Percentiles rank a stretch among this genome's conserved stretches.
Evolutionary conservation across 2,797 vertebrate genomes (phyloP).

Genomic region (Sebastes cheni): DNA sequence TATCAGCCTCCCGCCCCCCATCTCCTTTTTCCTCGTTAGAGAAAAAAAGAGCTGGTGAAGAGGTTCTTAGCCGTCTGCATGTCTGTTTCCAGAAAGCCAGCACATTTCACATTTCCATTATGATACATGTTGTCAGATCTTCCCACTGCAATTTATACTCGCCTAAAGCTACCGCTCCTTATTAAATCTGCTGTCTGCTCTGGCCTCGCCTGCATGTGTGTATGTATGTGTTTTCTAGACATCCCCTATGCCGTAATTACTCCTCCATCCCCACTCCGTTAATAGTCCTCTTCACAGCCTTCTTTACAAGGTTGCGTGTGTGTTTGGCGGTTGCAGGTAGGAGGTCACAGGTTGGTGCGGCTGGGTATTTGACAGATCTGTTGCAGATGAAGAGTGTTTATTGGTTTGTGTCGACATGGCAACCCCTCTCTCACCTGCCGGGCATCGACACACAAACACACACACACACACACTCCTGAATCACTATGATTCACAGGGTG

Average conservation of each 20-base stretch:
- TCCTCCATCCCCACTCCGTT: slow-evolving; percentile 37
- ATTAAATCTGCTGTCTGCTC: slow-evolving; percentile 68
- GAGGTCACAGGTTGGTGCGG: slow-evolving; percentile 41
- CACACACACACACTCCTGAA: slow-evolving; percentile 28
- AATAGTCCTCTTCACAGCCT: slow-evolving; percentile 50
- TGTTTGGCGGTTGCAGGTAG: slow-evolving; percentile 47
- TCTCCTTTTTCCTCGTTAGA: slow-evolving; percentile 65
- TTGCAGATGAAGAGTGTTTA: slow-evolving; percentile 71
- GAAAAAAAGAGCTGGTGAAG: slow-evolving; percentile 60
- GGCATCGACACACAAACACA: slow-evolving; percentile 20
- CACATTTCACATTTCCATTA: slow-evolving; percentile 74
- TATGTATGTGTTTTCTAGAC: slow-evolving; percentile 43
- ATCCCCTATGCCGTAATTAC: slow-evolving; percentile 51
- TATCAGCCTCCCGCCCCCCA: slow-evolving; percentile 43
- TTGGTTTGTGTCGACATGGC: slow-evolving; percentile 71
- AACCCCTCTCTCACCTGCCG: slow-evolving; percentile 61
- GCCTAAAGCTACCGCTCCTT: slow-evolving; percentile 70
- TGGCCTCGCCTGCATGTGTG: slow-evolving; percentile 43
- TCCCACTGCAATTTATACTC: slow-evolving; percentile 73
- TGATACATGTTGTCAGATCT: slow-evolving; percentile 80
- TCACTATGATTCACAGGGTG: slow-evolving; percentile 55
- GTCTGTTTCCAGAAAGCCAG: slow-evolving; percentile 74
- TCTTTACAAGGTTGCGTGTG: slow-evolving; percentile 46
- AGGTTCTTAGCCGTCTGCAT: slow-evolving; percentile 71
- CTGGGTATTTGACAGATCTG: slow-evolving; percentile 70